Percentiles rank a stretch among this genome's conserved stretches.
Conservation (phyloP, 37 sponge, comb jelly and placozoan genomes). For the Oopsacas minuta region DNA sequence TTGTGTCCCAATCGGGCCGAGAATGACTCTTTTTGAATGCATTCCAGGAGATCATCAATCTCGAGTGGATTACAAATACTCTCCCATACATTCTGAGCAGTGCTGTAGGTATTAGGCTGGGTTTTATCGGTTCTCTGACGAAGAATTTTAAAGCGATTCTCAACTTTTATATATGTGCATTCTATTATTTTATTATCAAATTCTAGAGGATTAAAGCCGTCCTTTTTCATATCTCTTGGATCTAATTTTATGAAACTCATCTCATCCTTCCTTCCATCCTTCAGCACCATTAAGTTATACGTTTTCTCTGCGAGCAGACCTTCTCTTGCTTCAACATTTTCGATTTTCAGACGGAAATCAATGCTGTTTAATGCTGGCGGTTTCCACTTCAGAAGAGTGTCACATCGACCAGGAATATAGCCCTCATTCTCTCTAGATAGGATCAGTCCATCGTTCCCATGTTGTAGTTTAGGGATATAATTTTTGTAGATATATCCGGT, state of each 20-base stretch:
- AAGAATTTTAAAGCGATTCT: constrained; percentile 61
- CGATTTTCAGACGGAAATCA: constrained; percentile 72
- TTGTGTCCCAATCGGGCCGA: background rate
- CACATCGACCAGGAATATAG: constrained; percentile 57
- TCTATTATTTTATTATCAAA: constrained; percentile 78
- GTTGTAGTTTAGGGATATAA: constrained; percentile 52
- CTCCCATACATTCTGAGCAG: constrained; percentile 55
- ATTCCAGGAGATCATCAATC: background rate
- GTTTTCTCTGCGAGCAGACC: background rate
- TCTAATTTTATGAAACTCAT: background rate
- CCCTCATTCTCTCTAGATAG: constrained; percentile 61
- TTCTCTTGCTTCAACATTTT: background rate
- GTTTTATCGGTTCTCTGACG: constrained; percentile 82
- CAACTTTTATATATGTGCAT: constrained; percentile 40
- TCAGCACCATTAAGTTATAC: background rate
- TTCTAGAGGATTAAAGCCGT: background rate
- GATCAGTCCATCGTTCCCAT: constrained; percentile 84
- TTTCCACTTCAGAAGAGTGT: constrained; percentile 84
- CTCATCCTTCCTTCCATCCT: background rate
- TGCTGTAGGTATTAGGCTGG: constrained; percentile 65
- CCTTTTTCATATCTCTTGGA: background rate
- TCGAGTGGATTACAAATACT: background rate
- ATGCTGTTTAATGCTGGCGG: constrained; percentile 82
- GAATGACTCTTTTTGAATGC: background rate
- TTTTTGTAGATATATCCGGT: constrained; percentile 22